phyloP scores from a whole-genome alignment of 1,140 invertebrate genomes.

The Drosophila repletoides region DNA sequence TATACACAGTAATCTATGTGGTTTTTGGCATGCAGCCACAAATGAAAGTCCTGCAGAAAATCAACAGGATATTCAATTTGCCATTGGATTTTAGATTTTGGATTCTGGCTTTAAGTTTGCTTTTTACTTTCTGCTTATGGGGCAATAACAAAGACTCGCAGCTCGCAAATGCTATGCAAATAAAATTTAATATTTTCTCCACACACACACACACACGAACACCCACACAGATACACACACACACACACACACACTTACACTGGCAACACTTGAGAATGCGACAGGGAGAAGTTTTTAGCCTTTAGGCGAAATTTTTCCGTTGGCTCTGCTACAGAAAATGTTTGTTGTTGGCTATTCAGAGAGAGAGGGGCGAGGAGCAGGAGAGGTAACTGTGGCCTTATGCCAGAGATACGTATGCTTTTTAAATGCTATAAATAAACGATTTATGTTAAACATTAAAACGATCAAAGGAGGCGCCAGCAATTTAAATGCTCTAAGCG shows the following conservation, averaged over 20 bases:
- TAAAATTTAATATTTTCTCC: constrained; percentile 40
- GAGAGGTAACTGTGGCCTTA: not conserved
- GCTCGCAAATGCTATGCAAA: constrained; percentile 29
- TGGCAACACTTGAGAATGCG: constrained; percentile 13
- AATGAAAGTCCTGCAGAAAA: constrained; percentile 1
- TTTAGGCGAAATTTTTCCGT: constrained; percentile 9
- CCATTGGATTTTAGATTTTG: constrained; percentile 2
- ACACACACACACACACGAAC: not conserved
- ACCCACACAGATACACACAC: not conserved
- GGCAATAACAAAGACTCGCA: constrained; percentile 2
- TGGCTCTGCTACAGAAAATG: constrained; percentile 8
- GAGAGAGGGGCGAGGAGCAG: not conserved
- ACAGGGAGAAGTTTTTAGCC: constrained; percentile 20
- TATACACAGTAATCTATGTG: not conserved
- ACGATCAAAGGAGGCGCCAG: constrained; percentile 32
- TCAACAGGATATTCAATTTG: constrained; percentile 26
- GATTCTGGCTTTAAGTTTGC: constrained; percentile 5
- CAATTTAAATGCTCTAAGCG: constrained; percentile 20
- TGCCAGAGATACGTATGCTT: constrained; percentile 9
- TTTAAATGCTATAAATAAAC: constrained; percentile 43
- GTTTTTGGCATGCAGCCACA: constrained; percentile 1
- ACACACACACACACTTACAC: not conserved
- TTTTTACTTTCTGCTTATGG: not conserved
- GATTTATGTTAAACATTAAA: constrained; percentile 41
- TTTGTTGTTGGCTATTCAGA: not conserved